Base-by-base conservation (phyloP, 2,888 invertebrate species). In the Arge pagana region DNA sequence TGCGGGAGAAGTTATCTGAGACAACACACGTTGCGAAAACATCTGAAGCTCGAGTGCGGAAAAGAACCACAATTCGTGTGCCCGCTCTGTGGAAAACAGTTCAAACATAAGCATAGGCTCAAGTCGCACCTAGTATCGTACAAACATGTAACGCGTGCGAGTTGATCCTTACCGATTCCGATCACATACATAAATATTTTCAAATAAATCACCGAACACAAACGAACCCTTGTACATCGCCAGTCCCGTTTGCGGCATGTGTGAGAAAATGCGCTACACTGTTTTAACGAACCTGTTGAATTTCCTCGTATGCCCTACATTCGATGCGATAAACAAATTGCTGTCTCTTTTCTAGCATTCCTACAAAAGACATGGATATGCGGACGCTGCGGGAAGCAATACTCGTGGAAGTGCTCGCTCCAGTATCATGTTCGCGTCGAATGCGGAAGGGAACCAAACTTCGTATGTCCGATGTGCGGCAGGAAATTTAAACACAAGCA, bases 31-130 rank as follows among this genome's bases (percentile, higher is more conserved):
- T 61, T 78, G 33, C 57, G 68, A 39, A 74, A 75, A 39, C 78
- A 77, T 55, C 65, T 64, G 43, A 68, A 66, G 35, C 69, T 72
- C 55, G 77, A 78, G 60, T 79, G 79, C 55, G 75, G 77, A 45
- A 77, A 77, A 56, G 67, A 71, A 48, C 77, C 77, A 1, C 71
- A 72, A 33, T 80, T 78, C 61, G 65, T 71, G 21, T 81, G 81
- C 57, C 57, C 62, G 1, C 63, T 72, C 42, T 81, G 80, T 55
- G 59, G 58, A 13, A 45, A 45, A 16, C 31, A 33, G 33, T 45
- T 45, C 33, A 45, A 45, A 45, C 43, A 45, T 16, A 45, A 45
- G 23, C 43, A 45, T n/a, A 31, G 43, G 10, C 43, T 45, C 11
- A 45, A 45, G 16, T 45, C 43, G 5, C 43, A 45, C 23, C 16